Evolutionary conservation across 2,888 invertebrate species (phyloP).

Genomic region (Alcis repandata): DNA sequence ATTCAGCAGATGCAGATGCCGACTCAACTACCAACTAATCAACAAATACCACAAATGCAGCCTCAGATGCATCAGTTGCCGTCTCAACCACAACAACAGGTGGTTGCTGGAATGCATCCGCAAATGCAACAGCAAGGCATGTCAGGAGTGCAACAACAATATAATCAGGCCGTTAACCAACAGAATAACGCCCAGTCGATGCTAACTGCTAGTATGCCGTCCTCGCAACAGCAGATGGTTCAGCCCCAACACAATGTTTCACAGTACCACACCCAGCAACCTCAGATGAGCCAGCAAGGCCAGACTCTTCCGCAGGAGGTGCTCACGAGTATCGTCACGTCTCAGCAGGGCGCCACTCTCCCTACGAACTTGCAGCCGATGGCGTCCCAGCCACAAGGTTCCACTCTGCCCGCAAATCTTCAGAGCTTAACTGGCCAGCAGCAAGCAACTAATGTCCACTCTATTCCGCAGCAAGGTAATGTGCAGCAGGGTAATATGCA

Average conservation of each 20-base stretch:
- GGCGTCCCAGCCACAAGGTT: conserved; percentile 84
- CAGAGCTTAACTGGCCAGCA: conserved; percentile 83
- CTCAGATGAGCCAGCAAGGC: conserved; percentile 82
- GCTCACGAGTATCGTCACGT: conserved; percentile 81
- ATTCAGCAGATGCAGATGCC: conserved; percentile 85
- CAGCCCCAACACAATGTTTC: conserved; percentile 82
- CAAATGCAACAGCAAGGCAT: conserved; percentile 83
- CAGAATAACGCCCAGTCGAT: conserved; percentile 78
- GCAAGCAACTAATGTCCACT: conserved; percentile 76
- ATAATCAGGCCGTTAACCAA: conserved; percentile 83
- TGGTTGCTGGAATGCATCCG: conserved; percentile 83
- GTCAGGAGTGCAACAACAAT: conserved; percentile 84
- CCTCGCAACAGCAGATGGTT: conserved; percentile 82
- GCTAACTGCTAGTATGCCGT: conserved; percentile 79
- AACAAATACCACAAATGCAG: conserved; percentile 84
- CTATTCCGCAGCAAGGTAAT: conserved; percentile 83
- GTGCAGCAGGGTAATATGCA: conserved; percentile 87
- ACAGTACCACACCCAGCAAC: conserved; percentile 82
- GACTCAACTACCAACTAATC: conserved; percentile 75
- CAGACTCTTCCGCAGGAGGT: conserved; percentile 83
- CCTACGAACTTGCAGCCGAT: conserved; percentile 79
- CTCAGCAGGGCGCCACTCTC: conserved; percentile 82
- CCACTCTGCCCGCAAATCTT: conserved; percentile 87
- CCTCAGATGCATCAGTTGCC: conserved; percentile 83
- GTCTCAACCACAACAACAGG: conserved; percentile 82